phyloP scores from a whole-genome alignment of 2,888 invertebrate genomes.

The Rotaria magnacalcarata region DNA sequence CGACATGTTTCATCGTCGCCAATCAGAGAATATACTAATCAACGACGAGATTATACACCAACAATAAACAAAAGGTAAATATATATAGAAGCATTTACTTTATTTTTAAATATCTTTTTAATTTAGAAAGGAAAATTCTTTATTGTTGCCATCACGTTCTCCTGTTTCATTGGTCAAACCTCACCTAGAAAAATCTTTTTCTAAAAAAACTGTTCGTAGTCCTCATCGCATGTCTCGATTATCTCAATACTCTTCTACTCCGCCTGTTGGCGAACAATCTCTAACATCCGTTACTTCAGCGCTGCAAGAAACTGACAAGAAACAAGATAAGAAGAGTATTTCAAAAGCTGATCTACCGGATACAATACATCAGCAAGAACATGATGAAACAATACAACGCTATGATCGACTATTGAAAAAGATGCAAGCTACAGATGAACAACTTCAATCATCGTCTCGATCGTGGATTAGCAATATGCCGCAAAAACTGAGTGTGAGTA shows the following conservation, averaged over 20 bases:
- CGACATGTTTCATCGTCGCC: conserved; percentile 30
- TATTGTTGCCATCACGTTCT: too few relatives aligned
- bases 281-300: neutral
- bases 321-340: neutral
- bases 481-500: neutral
- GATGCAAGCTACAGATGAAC: neutral
- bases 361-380: neutral
- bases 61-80: neutral
- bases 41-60: neutral
- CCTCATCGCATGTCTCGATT: too few relatives aligned
- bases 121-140: neutral
- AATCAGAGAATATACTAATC: conserved; percentile 2
- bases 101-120: neutral
- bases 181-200: too few relatives aligned
- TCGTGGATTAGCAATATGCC: neutral
- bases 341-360: neutral
- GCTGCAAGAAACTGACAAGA: neutral
- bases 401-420: conserved; percentile 25
- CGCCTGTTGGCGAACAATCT: too few relatives aligned
- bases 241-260: too few relatives aligned
- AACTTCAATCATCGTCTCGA: neutral
- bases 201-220: too few relatives aligned
- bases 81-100: neutral
- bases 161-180: too few relatives aligned
- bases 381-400: neutral